These are phyloP conservation scores for Anomalospiza imberbis DNA, from an alignment of 2,797 vertebrate species.

Conservation along the genomic window DNA sequence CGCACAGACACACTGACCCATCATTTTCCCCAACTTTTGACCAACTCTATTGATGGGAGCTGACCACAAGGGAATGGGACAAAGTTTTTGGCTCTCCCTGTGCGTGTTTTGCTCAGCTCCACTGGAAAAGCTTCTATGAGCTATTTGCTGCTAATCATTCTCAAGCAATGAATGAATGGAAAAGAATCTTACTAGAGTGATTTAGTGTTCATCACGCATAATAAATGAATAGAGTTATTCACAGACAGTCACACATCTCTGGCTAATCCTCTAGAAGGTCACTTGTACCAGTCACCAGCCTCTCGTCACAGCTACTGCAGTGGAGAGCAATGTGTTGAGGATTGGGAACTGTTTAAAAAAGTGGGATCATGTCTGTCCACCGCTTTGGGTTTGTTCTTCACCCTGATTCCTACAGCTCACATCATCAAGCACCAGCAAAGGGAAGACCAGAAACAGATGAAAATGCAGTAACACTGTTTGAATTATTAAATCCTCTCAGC, in stretches of 20 bases:
- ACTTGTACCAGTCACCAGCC: not conserved
- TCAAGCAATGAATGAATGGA: constrained; percentile 24
- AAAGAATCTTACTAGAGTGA: constrained; percentile 39
- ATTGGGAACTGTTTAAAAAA: not conserved
- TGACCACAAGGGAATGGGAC: not conserved
- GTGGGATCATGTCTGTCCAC: not conserved
- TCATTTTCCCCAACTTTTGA: not conserved
- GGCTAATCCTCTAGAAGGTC: constrained; percentile 50
- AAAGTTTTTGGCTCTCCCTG: not conserved
- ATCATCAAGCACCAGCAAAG: not conserved
- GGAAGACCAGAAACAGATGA: not conserved
- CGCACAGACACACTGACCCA: not conserved
- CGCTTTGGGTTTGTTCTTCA: not conserved
- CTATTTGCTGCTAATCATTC: constrained; percentile 26
- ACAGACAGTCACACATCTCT: constrained; percentile 45
- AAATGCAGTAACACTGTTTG: constrained; percentile 30
- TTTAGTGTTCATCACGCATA: constrained; percentile 22
- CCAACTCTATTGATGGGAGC: not conserved
- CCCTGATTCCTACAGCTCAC: not conserved
- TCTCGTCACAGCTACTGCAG: not conserved
- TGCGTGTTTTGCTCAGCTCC: not conserved
- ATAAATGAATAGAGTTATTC: constrained; percentile 54
- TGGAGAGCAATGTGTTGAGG: not conserved
- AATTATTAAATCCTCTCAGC: constrained; percentile 60
- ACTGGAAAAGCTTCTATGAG: not conserved